A percentile compares a stretch with the other conserved stretches of the same genome.
These are phyloP conservation scores for Lepidurus couesii DNA, from an alignment of 1,140 invertebrate genomes.

Conservation along the genomic window DNA sequence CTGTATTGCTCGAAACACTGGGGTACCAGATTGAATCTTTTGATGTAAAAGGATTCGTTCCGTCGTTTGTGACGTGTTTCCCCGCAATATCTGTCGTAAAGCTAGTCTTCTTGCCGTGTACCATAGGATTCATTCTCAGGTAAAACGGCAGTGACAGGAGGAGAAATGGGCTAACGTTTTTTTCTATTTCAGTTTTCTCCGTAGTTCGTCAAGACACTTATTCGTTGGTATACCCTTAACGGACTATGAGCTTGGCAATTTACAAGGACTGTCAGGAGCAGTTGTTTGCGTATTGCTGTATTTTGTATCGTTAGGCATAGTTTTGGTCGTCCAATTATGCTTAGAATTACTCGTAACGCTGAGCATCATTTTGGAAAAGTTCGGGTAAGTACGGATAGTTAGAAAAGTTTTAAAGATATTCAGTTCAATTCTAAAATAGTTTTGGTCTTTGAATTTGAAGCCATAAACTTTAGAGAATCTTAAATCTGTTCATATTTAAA, in stretches of 20 bases:
- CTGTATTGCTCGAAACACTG: neutral
- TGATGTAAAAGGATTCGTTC: neutral
- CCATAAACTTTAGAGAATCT: neutral
- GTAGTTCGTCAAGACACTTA: neutral
- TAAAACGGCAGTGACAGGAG: neutral
- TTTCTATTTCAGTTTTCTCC: neutral
- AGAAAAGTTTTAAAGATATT: neutral
- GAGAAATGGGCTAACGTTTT: neutral
- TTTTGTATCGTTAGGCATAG: neutral
- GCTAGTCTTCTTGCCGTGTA: neutral
- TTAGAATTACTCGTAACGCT: neutral
- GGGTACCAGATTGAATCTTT: neutral
- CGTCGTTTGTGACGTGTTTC: neutral
- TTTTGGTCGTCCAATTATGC: neutral
- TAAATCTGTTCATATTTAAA: no score
- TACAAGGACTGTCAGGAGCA: neutral
- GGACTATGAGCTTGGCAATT: neutral
- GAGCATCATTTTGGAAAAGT: neutral
- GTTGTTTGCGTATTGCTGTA: neutral
- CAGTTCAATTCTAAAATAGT: no score
- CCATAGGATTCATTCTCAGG: neutral
- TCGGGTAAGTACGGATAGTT: neutral
- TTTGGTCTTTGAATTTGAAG: neutral
- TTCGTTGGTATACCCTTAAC: neutral
- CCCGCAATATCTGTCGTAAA: neutral